phyloP scores from a whole-genome alignment of 2,797 vertebrate species.

The Lerista edwardsae region DNA sequence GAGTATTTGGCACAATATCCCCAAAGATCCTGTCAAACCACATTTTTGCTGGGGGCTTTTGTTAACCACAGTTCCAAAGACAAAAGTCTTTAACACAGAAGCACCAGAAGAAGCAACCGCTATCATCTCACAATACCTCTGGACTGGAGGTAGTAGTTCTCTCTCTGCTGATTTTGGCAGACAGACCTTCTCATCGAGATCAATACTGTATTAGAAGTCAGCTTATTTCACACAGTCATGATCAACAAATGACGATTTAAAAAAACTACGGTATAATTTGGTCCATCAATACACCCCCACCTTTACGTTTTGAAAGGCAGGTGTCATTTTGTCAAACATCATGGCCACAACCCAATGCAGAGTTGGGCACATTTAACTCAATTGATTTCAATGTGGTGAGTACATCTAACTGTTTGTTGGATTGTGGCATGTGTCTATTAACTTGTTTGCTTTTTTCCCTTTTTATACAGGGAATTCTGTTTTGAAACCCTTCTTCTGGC shows the following conservation, averaged over 20 bases:
- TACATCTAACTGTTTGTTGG: background rate
- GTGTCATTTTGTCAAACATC: background rate
- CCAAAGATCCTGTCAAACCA: background rate
- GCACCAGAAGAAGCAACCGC: background rate
- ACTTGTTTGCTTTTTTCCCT: constrained; percentile 32
- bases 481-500: constrained; percentile 75
- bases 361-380: background rate
- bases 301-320: constrained; percentile 36
- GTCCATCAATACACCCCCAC: background rate
- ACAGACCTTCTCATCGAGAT: too few relatives aligned
- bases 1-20: background rate
- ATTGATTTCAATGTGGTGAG: too few relatives aligned
- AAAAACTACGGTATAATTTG: background rate
- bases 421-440: background rate
- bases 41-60: too few relatives aligned
- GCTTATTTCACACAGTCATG: accelerated
- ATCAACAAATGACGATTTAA: background rate
- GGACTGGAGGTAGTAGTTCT: background rate
- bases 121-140: background rate
- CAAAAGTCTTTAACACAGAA: background rate
- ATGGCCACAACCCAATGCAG: background rate
- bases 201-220: background rate
- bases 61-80: background rate
- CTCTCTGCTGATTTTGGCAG: background rate
- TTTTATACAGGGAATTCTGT: constrained; percentile 28